Evolutionary conservation across 2,797 vertebrate genomes (phyloP).

Genomic region (Sciurus vulgaris): DNA sequence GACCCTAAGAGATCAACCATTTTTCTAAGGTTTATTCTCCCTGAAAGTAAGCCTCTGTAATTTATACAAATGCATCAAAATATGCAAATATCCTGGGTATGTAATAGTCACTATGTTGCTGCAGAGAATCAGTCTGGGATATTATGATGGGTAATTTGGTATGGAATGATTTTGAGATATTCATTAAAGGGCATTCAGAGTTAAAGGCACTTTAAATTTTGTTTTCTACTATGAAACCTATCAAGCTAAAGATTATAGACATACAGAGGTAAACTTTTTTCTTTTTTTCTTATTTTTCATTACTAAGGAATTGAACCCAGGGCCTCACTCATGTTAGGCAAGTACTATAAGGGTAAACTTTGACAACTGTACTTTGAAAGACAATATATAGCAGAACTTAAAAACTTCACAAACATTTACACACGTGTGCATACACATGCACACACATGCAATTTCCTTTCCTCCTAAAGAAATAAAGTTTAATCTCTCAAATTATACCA

Average conservation of each 20-base stretch:
- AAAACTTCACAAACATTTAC: constrained; percentile 19
- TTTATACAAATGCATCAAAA: constrained; percentile 10
- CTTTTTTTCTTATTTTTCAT: too few relatives aligned
- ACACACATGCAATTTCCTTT: not conserved
- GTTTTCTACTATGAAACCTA: constrained; percentile 26
- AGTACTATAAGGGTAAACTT: not conserved
- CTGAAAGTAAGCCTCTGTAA: constrained; percentile 53
- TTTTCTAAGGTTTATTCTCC: constrained; percentile 37
- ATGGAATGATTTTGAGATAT: constrained; percentile 22
- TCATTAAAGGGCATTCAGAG: not conserved
- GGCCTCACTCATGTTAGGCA: too few relatives aligned
- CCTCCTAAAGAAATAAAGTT: not conserved
- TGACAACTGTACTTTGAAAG: not conserved
- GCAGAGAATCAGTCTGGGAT: constrained; percentile 37
- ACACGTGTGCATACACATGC: not conserved
- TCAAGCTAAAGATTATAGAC: not conserved
- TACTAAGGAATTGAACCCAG: too few relatives aligned
- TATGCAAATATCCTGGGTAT: constrained; percentile 18
- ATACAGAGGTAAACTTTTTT: too few relatives aligned
- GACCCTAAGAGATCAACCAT: not conserved
- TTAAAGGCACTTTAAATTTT: not conserved
- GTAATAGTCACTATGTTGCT: not conserved
- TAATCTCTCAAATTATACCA: constrained; percentile 20
- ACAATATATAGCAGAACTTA: constrained; percentile 14
- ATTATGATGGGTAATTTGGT: not conserved